These are phyloP conservation scores for Oreochromis aureus DNA, from an alignment of 2,113 vertebrate species.

Conservation along the genomic window DNA sequence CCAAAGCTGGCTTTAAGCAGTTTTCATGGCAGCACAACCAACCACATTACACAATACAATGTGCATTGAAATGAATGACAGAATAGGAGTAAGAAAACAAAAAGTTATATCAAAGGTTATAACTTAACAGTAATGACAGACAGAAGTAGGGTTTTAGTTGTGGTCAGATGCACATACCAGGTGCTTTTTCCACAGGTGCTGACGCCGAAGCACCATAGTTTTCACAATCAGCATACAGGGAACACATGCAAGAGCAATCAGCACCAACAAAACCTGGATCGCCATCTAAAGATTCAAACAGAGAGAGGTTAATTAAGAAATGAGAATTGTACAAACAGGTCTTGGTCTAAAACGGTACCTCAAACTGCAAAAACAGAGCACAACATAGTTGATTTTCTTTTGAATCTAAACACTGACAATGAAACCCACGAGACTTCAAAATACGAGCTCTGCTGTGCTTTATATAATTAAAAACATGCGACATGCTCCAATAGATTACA, in stretches of 20 bases:
- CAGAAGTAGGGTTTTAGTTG: background rate
- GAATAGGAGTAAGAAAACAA: conserved; percentile 32
- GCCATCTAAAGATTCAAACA: conserved; percentile 77
- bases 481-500: background rate
- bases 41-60: conserved; percentile 38
- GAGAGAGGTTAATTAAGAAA: conserved; percentile 26
- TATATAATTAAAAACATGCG: fast-evolving
- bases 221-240: conserved; percentile 96
- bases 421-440: background rate
- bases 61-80: conserved; percentile 47
- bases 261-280: conserved; percentile 90
- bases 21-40: conserved; percentile 50
- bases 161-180: conserved; percentile 79
- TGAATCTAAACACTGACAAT: background rate
- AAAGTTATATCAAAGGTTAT: conserved; percentile 40
- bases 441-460: background rate
- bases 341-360: background rate
- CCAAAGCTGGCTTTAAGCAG: conserved; percentile 62
- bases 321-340: background rate
- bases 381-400: background rate
- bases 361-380: background rate
- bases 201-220: conserved; percentile 88
- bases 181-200: conserved; percentile 87
- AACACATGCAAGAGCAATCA: conserved; percentile 90
- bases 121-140: background rate